These are phyloP conservation scores for Drosophila austrosaltans DNA, from an alignment of 2,888 invertebrate genomes.

Conservation along the genomic window DNA sequence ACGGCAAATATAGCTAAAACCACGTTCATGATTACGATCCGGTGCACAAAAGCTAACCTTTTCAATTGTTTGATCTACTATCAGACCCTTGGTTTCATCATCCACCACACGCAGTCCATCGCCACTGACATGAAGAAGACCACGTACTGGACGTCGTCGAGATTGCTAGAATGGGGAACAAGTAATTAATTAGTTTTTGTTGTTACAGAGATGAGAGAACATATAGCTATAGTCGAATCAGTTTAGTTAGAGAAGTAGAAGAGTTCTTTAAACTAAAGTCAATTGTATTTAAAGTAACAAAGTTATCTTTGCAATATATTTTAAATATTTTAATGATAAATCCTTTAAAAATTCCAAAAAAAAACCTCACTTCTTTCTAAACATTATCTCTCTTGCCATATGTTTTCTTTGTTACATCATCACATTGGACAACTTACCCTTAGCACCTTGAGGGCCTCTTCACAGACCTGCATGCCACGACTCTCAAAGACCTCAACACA, in stretches of 20 bases:
- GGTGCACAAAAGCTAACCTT: slow-evolving; percentile 99
- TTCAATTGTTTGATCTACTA: slow-evolving; percentile 99
- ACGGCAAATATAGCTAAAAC: slow-evolving; percentile 98
- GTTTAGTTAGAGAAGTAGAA: background rate
- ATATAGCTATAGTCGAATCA: background rate
- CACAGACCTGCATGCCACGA: slow-evolving; percentile 99
- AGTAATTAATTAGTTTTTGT: background rate
- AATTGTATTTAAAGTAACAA: too few species aligned
- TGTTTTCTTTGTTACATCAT: background rate
- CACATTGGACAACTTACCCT: slow-evolving; percentile 87
- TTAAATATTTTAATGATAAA: too few species aligned
- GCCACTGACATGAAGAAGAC: slow-evolving; percentile 94
- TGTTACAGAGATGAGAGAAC: background rate
- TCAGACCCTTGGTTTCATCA: slow-evolving; percentile 98
- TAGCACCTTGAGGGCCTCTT: slow-evolving; percentile 98
- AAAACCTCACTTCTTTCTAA: background rate
- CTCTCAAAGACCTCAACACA: slow-evolving; percentile 99
- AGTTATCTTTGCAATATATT: background rate
- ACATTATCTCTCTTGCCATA: background rate
- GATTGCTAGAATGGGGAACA: slow-evolving; percentile 87
- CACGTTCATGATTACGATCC: slow-evolving; percentile 98
- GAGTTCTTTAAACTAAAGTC: too few species aligned
- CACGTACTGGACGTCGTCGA: slow-evolving; percentile 93
- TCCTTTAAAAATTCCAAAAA: background rate
- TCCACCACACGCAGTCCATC: slow-evolving; percentile 99